These are phyloP conservation scores for Rhorus exstirpatorius DNA, from an alignment of 2,888 invertebrate species.

Conservation along the genomic window DNA sequence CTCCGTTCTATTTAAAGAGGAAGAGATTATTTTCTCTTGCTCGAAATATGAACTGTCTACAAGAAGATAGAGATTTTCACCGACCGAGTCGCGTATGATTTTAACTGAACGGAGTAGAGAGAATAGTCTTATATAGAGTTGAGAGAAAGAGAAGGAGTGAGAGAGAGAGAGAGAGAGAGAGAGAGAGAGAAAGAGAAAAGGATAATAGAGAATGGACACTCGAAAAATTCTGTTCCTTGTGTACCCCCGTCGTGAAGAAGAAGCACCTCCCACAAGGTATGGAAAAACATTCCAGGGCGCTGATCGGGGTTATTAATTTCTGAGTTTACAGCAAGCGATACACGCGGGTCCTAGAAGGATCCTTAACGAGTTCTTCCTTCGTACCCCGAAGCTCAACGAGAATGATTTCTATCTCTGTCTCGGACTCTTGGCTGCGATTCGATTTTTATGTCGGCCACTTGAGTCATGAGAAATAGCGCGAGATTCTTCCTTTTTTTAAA, in stretches of 20 bases:
- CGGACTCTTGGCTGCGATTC: constrained; percentile 42
- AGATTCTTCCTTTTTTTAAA: constrained; percentile 25
- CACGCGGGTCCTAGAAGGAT: constrained; percentile 39
- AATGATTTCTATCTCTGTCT: constrained; percentile 47
- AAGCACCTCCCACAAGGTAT: constrained; percentile 27
- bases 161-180: background rate
- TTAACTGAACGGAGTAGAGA: background rate
- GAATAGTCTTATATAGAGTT: constrained; percentile 13
- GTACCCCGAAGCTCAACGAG: constrained; percentile 42
- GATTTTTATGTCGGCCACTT: constrained; percentile 59
- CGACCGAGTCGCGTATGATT: too few relatives aligned
- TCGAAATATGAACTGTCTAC: too few relatives aligned
- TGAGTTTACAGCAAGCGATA: constrained; percentile 72
- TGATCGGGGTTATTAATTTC: constrained; percentile 77
- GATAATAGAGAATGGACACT: constrained; percentile 30
- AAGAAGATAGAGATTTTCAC: too few relatives aligned
- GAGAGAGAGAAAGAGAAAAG: background rate
- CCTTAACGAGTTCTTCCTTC: constrained; percentile 63
- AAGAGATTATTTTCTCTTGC: too few relatives aligned
- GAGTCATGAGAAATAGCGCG: constrained; percentile 28
- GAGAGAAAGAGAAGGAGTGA: background rate
- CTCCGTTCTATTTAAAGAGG: too few relatives aligned
- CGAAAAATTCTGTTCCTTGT: constrained; percentile 25
- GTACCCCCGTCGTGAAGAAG: constrained; percentile 47
- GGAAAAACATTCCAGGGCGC: constrained; percentile 56